Conservation (phyloP, 2,888 invertebrate genomes). For the Vandiemenella viatica region DNA sequence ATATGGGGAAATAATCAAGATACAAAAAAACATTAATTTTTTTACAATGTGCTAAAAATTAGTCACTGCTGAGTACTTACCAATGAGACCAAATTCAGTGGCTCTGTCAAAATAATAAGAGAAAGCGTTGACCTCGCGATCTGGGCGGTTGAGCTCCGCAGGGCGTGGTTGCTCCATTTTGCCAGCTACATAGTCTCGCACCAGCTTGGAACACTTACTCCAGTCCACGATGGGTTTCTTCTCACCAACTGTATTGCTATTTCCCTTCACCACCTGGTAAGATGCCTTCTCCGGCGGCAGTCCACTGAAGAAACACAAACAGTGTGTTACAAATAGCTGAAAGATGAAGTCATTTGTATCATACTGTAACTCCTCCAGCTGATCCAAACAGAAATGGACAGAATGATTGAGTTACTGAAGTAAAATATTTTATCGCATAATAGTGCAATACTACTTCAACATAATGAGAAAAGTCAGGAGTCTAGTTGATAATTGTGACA, state of each 20-base stretch:
- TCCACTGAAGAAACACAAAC: slow-evolving; percentile 24
- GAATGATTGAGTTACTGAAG: background rate
- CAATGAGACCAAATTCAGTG: slow-evolving; percentile 67
- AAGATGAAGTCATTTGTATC: no score
- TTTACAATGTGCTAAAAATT: no score
- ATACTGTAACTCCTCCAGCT: no score
- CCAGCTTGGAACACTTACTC: slow-evolving; percentile 39
- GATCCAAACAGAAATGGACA: no score
- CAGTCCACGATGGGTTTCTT: slow-evolving; percentile 47
- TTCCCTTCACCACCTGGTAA: slow-evolving; percentile 25
- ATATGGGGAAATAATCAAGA: background rate
- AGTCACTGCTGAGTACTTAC: no score
- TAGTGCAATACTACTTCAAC: no score
- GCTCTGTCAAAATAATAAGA: slow-evolving; percentile 93
- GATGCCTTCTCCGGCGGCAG: slow-evolving; percentile 25
- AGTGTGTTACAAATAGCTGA: background rate
- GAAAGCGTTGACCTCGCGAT: slow-evolving; percentile 61
- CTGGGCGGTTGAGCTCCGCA: slow-evolving; percentile 37
- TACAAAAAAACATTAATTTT: background rate
- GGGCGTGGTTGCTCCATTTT: slow-evolving; percentile 35
- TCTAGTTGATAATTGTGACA: no score
- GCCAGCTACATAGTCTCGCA: slow-evolving; percentile 39
- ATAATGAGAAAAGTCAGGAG: no score
- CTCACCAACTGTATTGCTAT: slow-evolving; percentile 37
- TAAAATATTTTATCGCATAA: no score